Conservation (phyloP, 2,113 vertebrate species). For the Spheniscus mendiculus region DNA sequence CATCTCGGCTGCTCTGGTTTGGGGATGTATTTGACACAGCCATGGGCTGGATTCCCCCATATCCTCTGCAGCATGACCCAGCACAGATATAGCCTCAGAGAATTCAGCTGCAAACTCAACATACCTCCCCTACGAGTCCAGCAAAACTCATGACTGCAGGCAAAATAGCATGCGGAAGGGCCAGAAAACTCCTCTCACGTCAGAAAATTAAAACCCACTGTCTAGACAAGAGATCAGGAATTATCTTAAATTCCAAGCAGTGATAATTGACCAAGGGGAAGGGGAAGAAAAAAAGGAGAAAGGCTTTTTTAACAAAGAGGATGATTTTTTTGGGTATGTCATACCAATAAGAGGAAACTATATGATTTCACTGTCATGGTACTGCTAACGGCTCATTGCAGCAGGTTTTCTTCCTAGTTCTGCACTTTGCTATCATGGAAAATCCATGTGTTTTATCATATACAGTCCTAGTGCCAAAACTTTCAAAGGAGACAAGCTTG, state of each 20-base stretch:
- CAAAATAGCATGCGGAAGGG: not conserved
- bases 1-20: not conserved
- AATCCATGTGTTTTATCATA: not conserved
- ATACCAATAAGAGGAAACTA: not conserved
- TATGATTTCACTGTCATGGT: accelerated
- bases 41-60: accelerated
- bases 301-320: not conserved
- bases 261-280: not conserved
- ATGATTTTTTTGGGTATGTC: not conserved
- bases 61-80: not conserved
- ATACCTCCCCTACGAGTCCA: not conserved
- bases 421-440: not conserved
- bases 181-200: not conserved
- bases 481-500: not conserved
- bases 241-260: constrained; percentile 8
- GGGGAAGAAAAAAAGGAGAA: not conserved
- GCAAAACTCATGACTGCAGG: not conserved
- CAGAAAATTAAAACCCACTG: constrained; percentile 29
- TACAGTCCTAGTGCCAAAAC: not conserved
- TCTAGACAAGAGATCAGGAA: constrained; percentile 34
- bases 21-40: not conserved
- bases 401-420: not conserved
- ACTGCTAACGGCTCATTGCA: not conserved
- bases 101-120: not conserved
- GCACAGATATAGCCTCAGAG: not conserved